Base-by-base conservation (phyloP, 2,797 vertebrate genomes). In the Acanthurus tractus region DNA sequence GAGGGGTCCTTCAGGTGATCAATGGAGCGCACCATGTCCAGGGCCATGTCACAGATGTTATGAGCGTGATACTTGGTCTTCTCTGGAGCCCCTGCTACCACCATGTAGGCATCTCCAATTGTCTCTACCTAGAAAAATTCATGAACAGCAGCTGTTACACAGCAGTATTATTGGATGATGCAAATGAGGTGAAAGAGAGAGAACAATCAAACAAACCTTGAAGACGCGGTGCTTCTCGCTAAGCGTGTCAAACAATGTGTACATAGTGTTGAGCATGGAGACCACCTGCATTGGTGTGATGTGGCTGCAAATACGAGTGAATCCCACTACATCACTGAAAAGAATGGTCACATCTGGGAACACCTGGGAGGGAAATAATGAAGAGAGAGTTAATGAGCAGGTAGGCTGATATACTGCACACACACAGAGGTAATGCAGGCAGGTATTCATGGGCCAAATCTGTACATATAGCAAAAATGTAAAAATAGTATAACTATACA, bases 41-140 rank as follows among this genome's bases (percentile, higher is more conserved):
- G 82, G 9, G 94, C 94, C 94, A 96, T 95, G 93, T 96, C 95
- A 62, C 95, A 96, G 70, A 95, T 95, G 82, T 96, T 95, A 63
- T 96, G 94, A 18, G 94, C 93, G 0, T 95, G 94, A 80, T 92
- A 95, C 74, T 94, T 95, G 6, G 94, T 95, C 86, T 95, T 96
- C 81, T 95, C 95, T 1, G 94, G 95, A 46, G 94, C 90, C 3
- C 94, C 94, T 0, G 94, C 93, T 10, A 94, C 94, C 56, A 96
- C 94, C 86, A 95, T 96, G 83, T 95, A 95, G 13, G 95, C 95
- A 55, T 94, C 94, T 22, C 94, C 94, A 4, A 95, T 95, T 11
- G 94, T 95, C 76, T 95, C 94, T 15, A 96, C 94, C 94, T 95
- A 71, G 20, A 57, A 38, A 9, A 67, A 22, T n/a, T 11, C 1